Conservation (phyloP, 2,113 vertebrate genomes). For the Scophthalmus maximus region DNA sequence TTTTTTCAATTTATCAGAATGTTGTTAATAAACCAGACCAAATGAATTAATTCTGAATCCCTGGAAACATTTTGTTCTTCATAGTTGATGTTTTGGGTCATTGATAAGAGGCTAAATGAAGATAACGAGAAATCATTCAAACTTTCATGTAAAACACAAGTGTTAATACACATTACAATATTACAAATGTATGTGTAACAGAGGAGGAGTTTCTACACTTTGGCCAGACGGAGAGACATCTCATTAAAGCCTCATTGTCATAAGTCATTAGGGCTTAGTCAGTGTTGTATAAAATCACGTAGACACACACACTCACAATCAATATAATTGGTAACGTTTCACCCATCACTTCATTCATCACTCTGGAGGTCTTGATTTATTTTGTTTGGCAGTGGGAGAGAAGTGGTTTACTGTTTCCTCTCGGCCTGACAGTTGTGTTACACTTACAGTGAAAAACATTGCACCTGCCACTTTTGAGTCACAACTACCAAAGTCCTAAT, state of each 20-base stretch:
- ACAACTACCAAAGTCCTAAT: conserved; percentile 6
- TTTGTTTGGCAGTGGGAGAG: conserved; percentile 37
- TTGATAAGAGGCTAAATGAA: too few species aligned
- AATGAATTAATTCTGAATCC: too few species aligned
- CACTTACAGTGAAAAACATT: background rate
- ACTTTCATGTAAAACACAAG: conserved; percentile 1
- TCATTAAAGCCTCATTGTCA: conserved; percentile 26
- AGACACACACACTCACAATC: conserved; percentile 17
- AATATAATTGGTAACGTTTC: conserved; percentile 37
- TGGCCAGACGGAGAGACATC: background rate
- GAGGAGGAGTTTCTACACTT: background rate
- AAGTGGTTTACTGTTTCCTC: conserved; percentile 44
- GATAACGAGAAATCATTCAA: too few species aligned
- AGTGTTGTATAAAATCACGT: background rate
- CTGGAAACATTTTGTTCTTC: too few species aligned
- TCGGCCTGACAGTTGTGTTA: conserved; percentile 8
- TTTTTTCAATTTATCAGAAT: too few species aligned
- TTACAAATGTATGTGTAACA: conserved; percentile 8
- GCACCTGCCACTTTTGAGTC: conserved; percentile 9
- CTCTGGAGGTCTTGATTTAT: conserved; percentile 42
- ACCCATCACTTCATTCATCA: conserved; percentile 42
- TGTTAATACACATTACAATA: background rate
- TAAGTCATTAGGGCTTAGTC: background rate
- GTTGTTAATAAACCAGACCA: background rate
- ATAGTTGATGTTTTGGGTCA: too few species aligned